These are phyloP conservation scores for Paramuricea clavata DNA, from an alignment of 92 coral and sea anemone genomes.

Conservation along the genomic window DNA sequence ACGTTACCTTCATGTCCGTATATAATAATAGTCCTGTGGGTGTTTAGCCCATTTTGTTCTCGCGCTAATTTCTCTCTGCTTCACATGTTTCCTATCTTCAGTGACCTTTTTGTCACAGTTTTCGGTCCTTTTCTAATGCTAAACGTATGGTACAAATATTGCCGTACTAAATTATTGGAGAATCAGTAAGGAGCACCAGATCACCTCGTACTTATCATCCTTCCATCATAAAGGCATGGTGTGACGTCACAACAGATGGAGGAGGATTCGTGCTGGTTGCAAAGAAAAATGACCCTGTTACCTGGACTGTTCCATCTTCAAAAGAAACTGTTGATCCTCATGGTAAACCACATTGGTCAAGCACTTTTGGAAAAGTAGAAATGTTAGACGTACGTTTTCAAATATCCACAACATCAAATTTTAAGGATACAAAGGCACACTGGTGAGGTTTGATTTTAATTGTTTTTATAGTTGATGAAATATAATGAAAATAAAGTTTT, in stretches of 20 bases:
- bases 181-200: no score
- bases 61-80: no score
- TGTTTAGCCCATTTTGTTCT: no score
- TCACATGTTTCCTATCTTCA: no score
- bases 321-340: conserved; percentile 13
- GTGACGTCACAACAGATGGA: conserved; percentile 12
- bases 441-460: neutral
- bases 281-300: conserved; percentile 6
- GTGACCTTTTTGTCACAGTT: no score
- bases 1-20: no score
- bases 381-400: conserved; percentile 9
- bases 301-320: conserved; percentile 6
- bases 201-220: no score
- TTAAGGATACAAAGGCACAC: conserved; percentile 14
- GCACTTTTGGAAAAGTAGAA: neutral
- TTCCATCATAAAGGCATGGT: conserved; percentile 3
- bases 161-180: no score
- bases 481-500: neutral
- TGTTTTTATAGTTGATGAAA: neutral
- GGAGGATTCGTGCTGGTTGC: conserved; percentile 13
- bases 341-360: conserved; percentile 12
- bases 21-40: no score
- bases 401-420: conserved; percentile 3
- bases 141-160: no score
- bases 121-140: no score